Evolutionary conservation across 2,888 invertebrate species (phyloP), one percentile per base, ranked within the genome.

Genomic region (Andrena trimmerana): DNA sequence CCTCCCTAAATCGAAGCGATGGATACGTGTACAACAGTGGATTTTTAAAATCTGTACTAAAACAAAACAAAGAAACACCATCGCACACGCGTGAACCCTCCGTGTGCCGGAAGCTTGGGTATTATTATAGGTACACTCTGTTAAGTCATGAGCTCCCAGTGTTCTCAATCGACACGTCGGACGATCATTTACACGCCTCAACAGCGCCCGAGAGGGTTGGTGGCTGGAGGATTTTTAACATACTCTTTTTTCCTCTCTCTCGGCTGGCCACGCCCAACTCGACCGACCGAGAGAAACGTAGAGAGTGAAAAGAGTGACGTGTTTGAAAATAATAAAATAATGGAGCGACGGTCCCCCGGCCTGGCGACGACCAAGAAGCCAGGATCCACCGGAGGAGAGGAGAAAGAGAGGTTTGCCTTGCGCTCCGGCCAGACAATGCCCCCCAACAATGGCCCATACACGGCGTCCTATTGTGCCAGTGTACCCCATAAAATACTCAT

Each of bases 401-500:
- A 71, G 78, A 80, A 67, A 81, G 76, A 72, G 70, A 82, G 80
- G 69, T 72, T 90, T 86, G 90, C 89, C 90, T 88, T 90, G 90
- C 91, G 90, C 86, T 85, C 70, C 54, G 72, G 59, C 80, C 88
- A 90, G 86, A 91, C 92, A 93, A 93, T 92, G 87, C 87, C 81
- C 74, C 82, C 72, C 78, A 85, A 90, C 91, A 91, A 91, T 92
- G 86, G 91, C 79, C 92, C 88, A 91, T 91, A 90, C 91, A 89
- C 90, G 83, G 78, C 85, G 76, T 84, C 83, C 90, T 85, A 93
- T 93, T 93, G 93, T 94, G 81, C 84, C 79, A 84, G 84, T 86
- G 88, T 88, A 89, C 92, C 93, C 93, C 90, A 94, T 94, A 93
- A 94, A 94, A 93, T 94, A 92, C 94, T 94, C 94, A 93, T 94